Percentiles rank a stretch among this genome's conserved stretches.
Evolutionary conservation across 2,797 vertebrate species (phyloP).

Genomic region (Heteromormyrus szaboi): DNA sequence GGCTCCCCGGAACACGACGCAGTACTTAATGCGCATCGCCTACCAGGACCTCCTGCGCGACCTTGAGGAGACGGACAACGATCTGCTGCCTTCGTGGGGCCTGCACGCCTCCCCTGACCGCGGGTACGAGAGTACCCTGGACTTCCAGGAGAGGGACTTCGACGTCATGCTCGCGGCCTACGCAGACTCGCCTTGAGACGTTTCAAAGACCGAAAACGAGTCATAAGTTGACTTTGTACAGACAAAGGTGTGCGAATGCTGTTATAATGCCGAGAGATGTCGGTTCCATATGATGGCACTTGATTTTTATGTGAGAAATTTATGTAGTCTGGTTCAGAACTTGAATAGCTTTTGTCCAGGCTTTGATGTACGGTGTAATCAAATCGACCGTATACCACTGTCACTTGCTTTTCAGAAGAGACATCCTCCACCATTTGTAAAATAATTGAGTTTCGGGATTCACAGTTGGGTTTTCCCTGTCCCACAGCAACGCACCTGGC

Average conservation of each 20-base stretch:
- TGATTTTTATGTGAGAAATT: background rate
- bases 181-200: background rate
- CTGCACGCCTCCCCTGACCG: constrained; percentile 27
- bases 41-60: constrained; percentile 46
- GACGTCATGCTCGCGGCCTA: constrained; percentile 40
- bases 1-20: constrained; percentile 68
- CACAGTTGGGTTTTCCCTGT: constrained; percentile 68
- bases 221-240: background rate
- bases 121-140: constrained; percentile 42
- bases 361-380: background rate
- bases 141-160: constrained; percentile 58
- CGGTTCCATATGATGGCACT: background rate
- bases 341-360: background rate
- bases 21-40: constrained; percentile 60
- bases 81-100: background rate
- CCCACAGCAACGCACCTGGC: constrained; percentile 62
- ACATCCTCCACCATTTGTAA: constrained; percentile 19
- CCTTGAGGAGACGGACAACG: background rate
- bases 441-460: constrained; percentile 42
- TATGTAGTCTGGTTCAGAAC: background rate
- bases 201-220: background rate
- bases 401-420: background rate
- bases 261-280: background rate
- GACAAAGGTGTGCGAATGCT: background rate
- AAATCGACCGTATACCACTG: background rate